These are phyloP conservation scores for Callopanchax toddi DNA, from an alignment of 2,113 vertebrate species.

Conservation along the genomic window DNA sequence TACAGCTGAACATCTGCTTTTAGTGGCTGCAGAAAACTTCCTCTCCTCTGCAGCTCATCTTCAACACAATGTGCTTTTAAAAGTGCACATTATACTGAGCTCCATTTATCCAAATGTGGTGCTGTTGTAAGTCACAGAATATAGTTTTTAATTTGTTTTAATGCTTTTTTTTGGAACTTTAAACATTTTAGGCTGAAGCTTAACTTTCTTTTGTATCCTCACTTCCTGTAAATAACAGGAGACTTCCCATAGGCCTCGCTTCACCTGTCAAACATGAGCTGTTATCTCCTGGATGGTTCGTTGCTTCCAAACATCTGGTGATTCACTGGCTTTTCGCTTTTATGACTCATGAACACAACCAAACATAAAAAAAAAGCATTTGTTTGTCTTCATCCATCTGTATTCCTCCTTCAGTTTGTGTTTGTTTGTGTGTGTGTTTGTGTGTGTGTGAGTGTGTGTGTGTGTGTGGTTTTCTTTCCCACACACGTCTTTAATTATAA, in stretches of 20 bases:
- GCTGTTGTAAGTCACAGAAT: too few relatives aligned
- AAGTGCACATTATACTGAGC: too few relatives aligned
- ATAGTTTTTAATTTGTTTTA: too few relatives aligned
- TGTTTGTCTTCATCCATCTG: constrained; percentile 10
- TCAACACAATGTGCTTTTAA: too few relatives aligned
- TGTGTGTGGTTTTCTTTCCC: background rate
- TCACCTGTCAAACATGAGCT: constrained; percentile 27
- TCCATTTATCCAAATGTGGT: too few relatives aligned
- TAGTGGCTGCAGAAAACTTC: background rate
- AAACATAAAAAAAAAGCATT: constrained; percentile 31
- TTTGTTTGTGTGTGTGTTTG: too few relatives aligned
- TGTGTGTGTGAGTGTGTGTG: too few relatives aligned
- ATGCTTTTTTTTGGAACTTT: too few relatives aligned
- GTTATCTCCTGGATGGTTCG: constrained; percentile 17
- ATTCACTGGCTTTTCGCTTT: constrained; percentile 22
- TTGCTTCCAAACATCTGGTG: constrained; percentile 32
- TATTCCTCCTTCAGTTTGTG: background rate
- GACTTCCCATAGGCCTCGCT: constrained; percentile 5
- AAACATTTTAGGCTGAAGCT: too few relatives aligned
- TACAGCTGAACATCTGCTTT: constrained; percentile 7
- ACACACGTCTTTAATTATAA: background rate
- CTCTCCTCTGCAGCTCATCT: background rate
- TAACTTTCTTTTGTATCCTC: constrained; percentile 1
- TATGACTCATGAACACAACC: constrained; percentile 45
- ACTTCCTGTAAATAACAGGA: constrained; percentile 7